Conservation (phyloP, 2,113 vertebrate genomes). For the Tachuris rubrigastra region DNA sequence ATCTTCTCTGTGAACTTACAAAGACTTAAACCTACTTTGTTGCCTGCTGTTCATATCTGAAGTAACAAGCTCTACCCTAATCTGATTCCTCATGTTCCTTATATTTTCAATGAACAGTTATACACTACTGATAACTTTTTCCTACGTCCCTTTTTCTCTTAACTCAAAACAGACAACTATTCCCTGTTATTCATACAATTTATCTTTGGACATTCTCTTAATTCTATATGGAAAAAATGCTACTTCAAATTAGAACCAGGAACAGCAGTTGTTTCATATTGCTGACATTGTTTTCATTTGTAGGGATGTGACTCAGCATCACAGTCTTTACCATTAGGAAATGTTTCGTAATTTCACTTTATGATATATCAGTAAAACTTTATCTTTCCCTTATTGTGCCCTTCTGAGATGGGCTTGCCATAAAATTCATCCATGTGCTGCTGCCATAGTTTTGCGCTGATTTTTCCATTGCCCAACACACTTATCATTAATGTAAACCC, state of each 20-base stretch:
- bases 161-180: background rate
- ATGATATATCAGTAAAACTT: constrained; percentile 3
- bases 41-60: background rate
- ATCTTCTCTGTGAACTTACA: background rate
- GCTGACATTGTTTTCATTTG: background rate
- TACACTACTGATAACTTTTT: background rate
- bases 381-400: background rate
- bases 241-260: background rate
- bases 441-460: background rate
- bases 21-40: background rate
- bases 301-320: background rate
- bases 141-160: background rate
- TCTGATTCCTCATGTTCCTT: background rate
- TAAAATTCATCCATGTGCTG: background rate
- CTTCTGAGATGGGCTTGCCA: background rate
- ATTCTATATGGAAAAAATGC: background rate
- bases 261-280: background rate
- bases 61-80: background rate
- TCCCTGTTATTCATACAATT: background rate
- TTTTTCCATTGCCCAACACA: background rate
- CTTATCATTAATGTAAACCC: background rate
- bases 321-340: constrained; percentile 12
- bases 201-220: background rate
- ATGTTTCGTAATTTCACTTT: constrained; percentile 8
- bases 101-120: background rate